A percentile compares a stretch with the other conserved stretches of the same genome.
Evolutionary conservation across 2,888 invertebrate species (phyloP).

Genomic region (Eremobia ochroleuca): DNA sequence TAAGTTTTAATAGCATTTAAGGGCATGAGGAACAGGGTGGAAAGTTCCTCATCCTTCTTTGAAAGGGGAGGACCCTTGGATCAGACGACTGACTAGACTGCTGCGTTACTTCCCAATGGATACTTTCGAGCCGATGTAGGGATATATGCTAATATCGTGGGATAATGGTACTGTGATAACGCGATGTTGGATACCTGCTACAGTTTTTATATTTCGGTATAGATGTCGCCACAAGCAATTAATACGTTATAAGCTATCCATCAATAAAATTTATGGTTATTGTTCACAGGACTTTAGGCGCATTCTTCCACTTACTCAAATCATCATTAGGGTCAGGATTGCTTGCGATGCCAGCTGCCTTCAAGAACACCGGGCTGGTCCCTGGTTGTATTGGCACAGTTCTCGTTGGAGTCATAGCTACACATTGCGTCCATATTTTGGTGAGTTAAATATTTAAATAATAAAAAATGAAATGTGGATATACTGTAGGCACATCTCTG

Average conservation of each 20-base stretch:
- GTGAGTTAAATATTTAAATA: conserved; percentile 84
- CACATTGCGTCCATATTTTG: conserved; percentile 98
- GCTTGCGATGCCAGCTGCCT: conserved; percentile 97
- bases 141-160: not conserved
- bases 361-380: conserved; percentile 95
- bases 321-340: conserved; percentile 98
- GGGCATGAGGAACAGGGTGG: no score
- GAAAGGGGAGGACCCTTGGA: not conserved
- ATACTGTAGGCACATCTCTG: not conserved
- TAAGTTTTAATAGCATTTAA: not conserved
- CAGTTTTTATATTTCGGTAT: not conserved
- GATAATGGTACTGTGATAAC: not conserved
- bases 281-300: conserved; percentile 93
- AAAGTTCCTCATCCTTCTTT: not conserved
- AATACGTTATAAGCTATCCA: not conserved
- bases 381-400: conserved; percentile 95
- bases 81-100: not conserved
- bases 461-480: not conserved
- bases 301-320: conserved; percentile 97
- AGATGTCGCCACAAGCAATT: not conserved
- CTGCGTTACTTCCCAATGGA: not conserved
- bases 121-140: not conserved
- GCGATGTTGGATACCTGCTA: not conserved
- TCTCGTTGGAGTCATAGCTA: conserved; percentile 96
- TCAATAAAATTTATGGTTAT: not conserved